phyloP scores from a whole-genome alignment of 1,140 invertebrate species.

The Samia ricini region DNA sequence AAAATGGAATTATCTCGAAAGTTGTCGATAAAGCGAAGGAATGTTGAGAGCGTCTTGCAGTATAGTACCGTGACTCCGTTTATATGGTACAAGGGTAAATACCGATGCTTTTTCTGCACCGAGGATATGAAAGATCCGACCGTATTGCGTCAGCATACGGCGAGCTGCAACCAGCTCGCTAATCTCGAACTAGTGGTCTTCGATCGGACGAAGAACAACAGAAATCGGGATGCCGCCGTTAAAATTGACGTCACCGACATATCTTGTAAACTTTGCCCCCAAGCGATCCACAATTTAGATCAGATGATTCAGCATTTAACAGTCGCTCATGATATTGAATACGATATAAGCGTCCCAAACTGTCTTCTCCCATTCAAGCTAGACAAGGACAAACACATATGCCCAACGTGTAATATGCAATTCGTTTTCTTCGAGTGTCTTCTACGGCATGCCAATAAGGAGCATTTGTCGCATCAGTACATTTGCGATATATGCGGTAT shows the following conservation, averaged over 20 bases:
- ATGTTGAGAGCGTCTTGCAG: constrained; percentile 63
- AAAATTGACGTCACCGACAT: constrained; percentile 65
- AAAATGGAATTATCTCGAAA: constrained; percentile 59
- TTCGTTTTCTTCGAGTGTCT: constrained; percentile 69
- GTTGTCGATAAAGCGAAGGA: constrained; percentile 51
- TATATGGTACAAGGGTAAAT: constrained; percentile 62
- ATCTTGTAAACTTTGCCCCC: constrained; percentile 49
- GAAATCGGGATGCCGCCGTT: constrained; percentile 63
- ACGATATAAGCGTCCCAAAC: constrained; percentile 60
- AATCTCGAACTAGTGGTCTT: constrained; percentile 56
- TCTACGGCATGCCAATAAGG: constrained; percentile 61
- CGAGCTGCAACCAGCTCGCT: constrained; percentile 44
- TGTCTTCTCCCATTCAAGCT: constrained; percentile 64
- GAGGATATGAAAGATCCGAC: constrained; percentile 59
- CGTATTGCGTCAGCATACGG: constrained; percentile 47
- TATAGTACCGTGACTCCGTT: constrained; percentile 67
- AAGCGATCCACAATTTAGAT: constrained; percentile 44
- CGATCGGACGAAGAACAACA: constrained; percentile 60
- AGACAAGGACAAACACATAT: constrained; percentile 53
- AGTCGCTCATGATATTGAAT: constrained; percentile 66
- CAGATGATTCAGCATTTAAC: constrained; percentile 63
- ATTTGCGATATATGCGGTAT: constrained; percentile 66
- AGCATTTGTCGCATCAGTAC: constrained; percentile 61
- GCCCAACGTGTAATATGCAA: constrained; percentile 59
- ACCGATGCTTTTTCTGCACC: constrained; percentile 61